phyloP scores from a whole-genome alignment of 2,797 vertebrate species.

The Mus caroli region DNA sequence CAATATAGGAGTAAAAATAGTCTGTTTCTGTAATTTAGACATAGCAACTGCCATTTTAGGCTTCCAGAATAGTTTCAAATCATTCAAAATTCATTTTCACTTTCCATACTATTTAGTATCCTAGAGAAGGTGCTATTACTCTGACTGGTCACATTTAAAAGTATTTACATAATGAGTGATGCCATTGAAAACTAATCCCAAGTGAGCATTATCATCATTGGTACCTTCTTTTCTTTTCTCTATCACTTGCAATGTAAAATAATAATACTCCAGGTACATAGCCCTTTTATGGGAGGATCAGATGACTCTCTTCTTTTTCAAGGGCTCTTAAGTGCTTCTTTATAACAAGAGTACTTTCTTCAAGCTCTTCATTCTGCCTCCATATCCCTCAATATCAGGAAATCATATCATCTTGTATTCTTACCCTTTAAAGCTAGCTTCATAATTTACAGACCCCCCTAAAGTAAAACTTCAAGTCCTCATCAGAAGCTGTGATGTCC shows the following conservation, averaged over 20 bases:
- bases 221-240: background rate
- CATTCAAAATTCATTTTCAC: background rate
- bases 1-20: background rate
- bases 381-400: background rate
- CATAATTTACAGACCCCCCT: background rate
- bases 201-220: background rate
- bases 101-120: background rate
- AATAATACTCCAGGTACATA: background rate
- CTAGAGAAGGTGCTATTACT: background rate
- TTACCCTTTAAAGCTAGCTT: background rate
- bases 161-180: conserved; percentile 1
- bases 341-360: background rate
- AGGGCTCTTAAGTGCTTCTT: background rate
- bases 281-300: background rate
- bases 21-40: background rate
- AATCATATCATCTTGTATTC: background rate
- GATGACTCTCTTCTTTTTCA: background rate
- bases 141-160: background rate
- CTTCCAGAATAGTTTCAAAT: background rate
- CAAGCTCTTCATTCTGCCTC: background rate
- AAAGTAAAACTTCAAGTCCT: background rate
- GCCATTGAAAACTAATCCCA: background rate
- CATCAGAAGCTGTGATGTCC: background rate
- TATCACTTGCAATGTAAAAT: background rate
- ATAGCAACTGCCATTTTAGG: background rate